Base-by-base conservation (phyloP, 2,888 invertebrate species). In the Brachynemurus nebulosus region DNA sequence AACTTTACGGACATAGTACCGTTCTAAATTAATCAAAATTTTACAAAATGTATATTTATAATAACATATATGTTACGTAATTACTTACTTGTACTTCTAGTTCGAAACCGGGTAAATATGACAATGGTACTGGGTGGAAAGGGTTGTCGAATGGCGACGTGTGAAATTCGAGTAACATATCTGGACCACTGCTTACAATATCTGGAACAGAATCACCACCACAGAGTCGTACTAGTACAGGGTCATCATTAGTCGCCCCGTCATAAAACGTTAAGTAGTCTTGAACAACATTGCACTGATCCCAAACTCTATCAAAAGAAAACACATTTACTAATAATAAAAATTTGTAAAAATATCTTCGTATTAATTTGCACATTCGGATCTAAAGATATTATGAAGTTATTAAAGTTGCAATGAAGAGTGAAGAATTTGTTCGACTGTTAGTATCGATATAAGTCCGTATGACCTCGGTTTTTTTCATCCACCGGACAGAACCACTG, bases 201-300 rank as follows among this genome's bases (percentile, higher is more conserved):
- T 85, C 82, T 7, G 85, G 84, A 1, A 86, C 79, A 1, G 80
- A 78, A 57, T 86, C 86, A 2, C 85, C 84, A 4, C 86, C 86
- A 60, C 88, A 88, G 47, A 88, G 70, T 48, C 85, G 74, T 5
- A 85, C 79, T 47, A 88, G 64, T 7, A 83, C 74, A 1, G 84
- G 80, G n/a, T 78, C 76, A 42, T 74, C 71, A 11, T 74, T 69
- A 12, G 78, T 76, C 27, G 76, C 71, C 1, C 88, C 88, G 58
- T 88, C 86, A 69, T 82, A 80, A 43, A 88, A 81, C 21, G 84
- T 83, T 52, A 88, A 66, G 60, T 82, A 84, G 64, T 86, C 86
- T 62, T 84, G 84, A 48, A 82, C 81, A 54, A 80, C 76, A 61
- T 84, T 83, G 63, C 85, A 85, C 63, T 83, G 80, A 64, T 84